Base-by-base conservation (phyloP, 2,797 vertebrate genomes). In the Thamnophis elegans region DNA sequence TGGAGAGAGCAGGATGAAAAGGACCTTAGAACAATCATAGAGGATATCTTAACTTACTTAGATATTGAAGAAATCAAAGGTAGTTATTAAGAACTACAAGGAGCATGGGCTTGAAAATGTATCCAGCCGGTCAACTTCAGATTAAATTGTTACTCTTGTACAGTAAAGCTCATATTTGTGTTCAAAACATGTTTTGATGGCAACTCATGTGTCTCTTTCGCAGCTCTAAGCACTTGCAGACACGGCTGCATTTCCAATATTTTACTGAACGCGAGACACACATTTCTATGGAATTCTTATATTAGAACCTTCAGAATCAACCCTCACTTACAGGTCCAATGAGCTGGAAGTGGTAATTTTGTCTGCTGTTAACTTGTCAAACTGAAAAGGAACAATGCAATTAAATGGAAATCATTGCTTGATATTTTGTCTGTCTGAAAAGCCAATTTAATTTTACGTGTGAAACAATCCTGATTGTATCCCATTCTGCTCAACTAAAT, bases 21-120 rank as follows among this genome's bases (percentile, higher is more conserved):
- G 25, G 73, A 47, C 4, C 20, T 47, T 47, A 47, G 20, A 25
- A 82, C 7, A 22, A 28, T 54, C 14, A 28, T 2, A 58, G 36
- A 47, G 7, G 53, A 47, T 47, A n/a, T 22, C 5, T 59, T 18
- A 42, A 10, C 26, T 47, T 73, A 47, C 51, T 73, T n/a, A 88
- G n/a, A 54, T 47, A 51, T 85, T 42, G 68, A 88, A 32, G 36
- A 3, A 26, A 65, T 2, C 54, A 53, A 0, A 0, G 1, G 0
- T 86, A 90, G 82, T 90, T 92, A 55, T 78, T 91, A 87, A 56
- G 47, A 93, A 54, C 16, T 94, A 93, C 62, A 36, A 56, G 47
- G 32, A 58, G 32, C 6, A 85, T 16, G 90, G 47, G 56, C 32
- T 26, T 73, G 26, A 0, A 93, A 94, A 93, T 0, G 0, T 93